Evolutionary conservation across 2,797 vertebrate species (phyloP).

Genomic region (Tauraco hartlaubi): DNA sequence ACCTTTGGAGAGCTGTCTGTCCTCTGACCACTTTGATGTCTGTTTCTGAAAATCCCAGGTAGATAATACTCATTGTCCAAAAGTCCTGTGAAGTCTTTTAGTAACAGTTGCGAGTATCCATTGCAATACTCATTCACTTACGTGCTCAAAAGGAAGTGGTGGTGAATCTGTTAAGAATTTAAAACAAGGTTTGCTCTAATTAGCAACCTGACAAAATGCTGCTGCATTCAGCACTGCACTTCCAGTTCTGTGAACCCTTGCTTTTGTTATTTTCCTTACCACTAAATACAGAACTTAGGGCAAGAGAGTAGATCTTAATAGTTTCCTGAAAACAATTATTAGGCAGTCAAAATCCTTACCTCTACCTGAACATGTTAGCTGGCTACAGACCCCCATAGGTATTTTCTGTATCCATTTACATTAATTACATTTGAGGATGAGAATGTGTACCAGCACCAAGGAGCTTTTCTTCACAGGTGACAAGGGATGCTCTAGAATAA

Average conservation of each 20-base stretch:
- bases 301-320: neutral
- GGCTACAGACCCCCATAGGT: neutral
- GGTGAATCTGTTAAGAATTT: neutral
- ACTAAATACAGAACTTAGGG: neutral
- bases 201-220: neutral
- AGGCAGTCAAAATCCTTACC: neutral
- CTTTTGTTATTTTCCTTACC: neutral
- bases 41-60: neutral
- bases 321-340: neutral
- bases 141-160: neutral
- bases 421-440: neutral
- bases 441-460: neutral
- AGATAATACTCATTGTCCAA: neutral
- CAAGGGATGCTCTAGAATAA: neutral
- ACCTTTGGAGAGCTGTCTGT: neutral
- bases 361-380: neutral
- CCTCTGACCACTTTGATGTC: neutral
- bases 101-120: neutral
- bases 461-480: neutral
- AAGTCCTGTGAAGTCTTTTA: neutral
- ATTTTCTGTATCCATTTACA: neutral
- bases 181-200: neutral
- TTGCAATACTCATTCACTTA: neutral
- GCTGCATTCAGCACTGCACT: neutral
- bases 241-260: neutral